phyloP scores from a whole-genome alignment of 1,140 invertebrate species.

The Drosophila lacertosa region DNA sequence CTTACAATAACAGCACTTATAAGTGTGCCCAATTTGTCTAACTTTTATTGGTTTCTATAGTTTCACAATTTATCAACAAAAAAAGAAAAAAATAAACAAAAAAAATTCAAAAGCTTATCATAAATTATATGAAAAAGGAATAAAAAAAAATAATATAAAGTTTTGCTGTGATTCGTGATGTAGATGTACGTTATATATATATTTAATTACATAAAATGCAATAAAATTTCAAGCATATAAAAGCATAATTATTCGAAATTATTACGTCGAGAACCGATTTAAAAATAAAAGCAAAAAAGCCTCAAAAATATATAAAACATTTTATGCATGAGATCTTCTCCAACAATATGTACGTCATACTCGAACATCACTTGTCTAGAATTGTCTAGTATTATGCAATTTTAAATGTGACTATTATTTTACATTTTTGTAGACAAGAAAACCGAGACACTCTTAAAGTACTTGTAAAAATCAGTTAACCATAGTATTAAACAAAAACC shows the following conservation, averaged over 20 bases:
- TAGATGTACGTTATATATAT: slow-evolving; percentile 83
- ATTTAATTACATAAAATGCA: slow-evolving; percentile 82
- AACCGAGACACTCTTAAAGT: slow-evolving; percentile 69
- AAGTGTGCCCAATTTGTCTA: slow-evolving; percentile 40
- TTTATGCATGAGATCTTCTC: slow-evolving; percentile 74
- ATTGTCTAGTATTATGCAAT: slow-evolving; percentile 69
- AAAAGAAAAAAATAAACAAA: slow-evolving; percentile 33
- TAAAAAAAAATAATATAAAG: slow-evolving; percentile 67
- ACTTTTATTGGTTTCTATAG: slow-evolving; percentile 49
- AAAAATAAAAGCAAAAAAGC: slow-evolving; percentile 14
- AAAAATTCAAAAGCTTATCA: slow-evolving; percentile 73
- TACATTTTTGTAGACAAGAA: slow-evolving; percentile 78
- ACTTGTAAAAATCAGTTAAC: slow-evolving; percentile 79
- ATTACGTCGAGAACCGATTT: slow-evolving; percentile 37
- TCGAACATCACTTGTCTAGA: slow-evolving; percentile 75
- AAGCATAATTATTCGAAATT: slow-evolving; percentile 68
- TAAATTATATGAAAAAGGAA: slow-evolving; percentile 63
- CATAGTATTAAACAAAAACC: slow-evolving; percentile 76
- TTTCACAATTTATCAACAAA: slow-evolving; percentile 17
- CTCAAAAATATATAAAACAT: slow-evolving; percentile 52
- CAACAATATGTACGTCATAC: slow-evolving; percentile 74
- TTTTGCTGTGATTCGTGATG: slow-evolving; percentile 80
- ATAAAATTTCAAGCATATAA: slow-evolving; percentile 77
- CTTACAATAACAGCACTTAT: slow-evolving; percentile 46
- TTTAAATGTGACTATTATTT: slow-evolving; percentile 79